Base-by-base conservation (phyloP, 1,140 invertebrate genomes). In the Telenomus remus region DNA sequence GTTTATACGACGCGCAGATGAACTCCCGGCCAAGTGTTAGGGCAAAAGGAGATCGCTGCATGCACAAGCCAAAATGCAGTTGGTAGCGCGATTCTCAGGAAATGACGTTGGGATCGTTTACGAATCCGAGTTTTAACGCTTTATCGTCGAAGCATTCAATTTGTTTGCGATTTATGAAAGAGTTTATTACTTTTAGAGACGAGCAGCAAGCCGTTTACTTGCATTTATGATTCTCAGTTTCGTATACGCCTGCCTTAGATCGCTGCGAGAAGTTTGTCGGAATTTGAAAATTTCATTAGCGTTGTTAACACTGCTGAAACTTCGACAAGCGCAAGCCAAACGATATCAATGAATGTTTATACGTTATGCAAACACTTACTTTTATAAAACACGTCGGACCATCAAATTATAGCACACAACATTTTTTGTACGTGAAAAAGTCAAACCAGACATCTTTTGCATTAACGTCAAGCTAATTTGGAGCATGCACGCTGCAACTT, bases 101-200 rank as follows among this genome's bases (percentile, higher is more conserved):
- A 44, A 44, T 44, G 13, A 7, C 43, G 13, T 44, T 12, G 13
- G n/a, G 13, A 44, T 44, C 12, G 9, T 39, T 39, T 9, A 39
- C 64, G 27, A 53, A 37, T 42, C 16, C 27, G 39, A 43, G 39
- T 35, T 59, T 53, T 57, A 37, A 53, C 64, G 51, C 43, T 68
- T 68, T 55, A 65, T 68, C 14, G 39, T 15, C 19, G 49, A 68
- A 51, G 54, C 54, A 57, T 68, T 50, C 53, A 56, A 66, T 66
- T 66, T 50, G 35, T 34, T 63, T 9, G 7, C 54, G 47, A 56
- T 56, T 56, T 66, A 66, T 57, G 49, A 48, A 51, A 49, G 33
- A 9, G 15, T 65, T 65, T 50, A 50, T 48, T 54, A 19, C 19
- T 27, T 39, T 9, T 39, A 4, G 37, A 39, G 9, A 39, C 37